Percentiles rank a stretch among this genome's conserved stretches.
These are phyloP conservation scores for Diarsia rubi DNA, from an alignment of 2,888 invertebrate species.

Conservation along the genomic window DNA sequence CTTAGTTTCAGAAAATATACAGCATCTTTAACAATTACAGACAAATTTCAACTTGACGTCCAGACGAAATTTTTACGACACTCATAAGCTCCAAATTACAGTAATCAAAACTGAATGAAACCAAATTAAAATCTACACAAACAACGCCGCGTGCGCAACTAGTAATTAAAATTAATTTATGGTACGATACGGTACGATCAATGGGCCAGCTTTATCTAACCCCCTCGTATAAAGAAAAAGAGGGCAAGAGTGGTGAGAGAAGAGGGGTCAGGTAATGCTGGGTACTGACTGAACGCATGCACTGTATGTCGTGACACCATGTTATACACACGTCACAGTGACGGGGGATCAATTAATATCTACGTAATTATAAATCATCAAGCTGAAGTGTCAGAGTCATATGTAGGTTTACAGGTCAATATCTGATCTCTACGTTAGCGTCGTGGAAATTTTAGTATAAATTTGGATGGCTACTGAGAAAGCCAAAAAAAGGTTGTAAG, in stretches of 20 bases:
- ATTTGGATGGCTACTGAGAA: not conserved
- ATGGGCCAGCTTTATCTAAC: too few species aligned
- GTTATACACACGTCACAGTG: slow-evolving; percentile 31
- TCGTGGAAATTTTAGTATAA: not conserved
- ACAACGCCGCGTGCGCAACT: not conserved
- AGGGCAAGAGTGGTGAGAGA: too few species aligned
- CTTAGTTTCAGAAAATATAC: not conserved
- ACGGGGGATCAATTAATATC: slow-evolving; percentile 9
- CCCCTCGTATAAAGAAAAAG: too few species aligned
- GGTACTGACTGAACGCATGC: slow-evolving; percentile 6
- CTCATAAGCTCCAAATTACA: not conserved
- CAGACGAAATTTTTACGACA: not conserved
- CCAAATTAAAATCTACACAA: slow-evolving; percentile 7
- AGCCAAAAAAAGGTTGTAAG: not conserved
- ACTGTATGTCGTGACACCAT: slow-evolving; percentile 19
- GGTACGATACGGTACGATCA: not conserved
- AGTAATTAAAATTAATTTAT: slow-evolving; percentile 29
- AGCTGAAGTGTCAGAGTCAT: slow-evolving; percentile 6
- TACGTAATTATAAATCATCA: slow-evolving; percentile 31
- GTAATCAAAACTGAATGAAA: not conserved
- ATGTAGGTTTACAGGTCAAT: not conserved
- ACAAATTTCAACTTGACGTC: not conserved
- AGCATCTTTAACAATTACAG: not conserved
- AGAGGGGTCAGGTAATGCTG: too few species aligned
- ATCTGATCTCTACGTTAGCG: not conserved